Evolutionary conservation across 1,140 invertebrate genomes (phyloP), one percentile per base, ranked within the genome.

Genomic region (Macrotrachela quadricornifera): DNA sequence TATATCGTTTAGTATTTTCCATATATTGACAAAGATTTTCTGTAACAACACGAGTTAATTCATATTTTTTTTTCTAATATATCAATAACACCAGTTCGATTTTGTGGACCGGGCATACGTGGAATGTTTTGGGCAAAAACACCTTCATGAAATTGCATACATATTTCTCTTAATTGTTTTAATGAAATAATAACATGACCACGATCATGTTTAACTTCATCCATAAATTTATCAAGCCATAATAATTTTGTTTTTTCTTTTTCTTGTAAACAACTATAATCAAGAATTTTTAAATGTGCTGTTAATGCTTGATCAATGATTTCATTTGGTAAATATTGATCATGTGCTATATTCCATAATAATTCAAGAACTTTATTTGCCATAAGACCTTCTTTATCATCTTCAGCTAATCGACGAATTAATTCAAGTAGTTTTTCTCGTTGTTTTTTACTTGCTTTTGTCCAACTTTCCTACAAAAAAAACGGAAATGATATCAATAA

Each of bases 331-430:
- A 92, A 83, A 71, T 95, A 87, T 62, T 88, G 83, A 50, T 84
- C 86, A 70, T 94, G 87, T 16, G 88, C 87, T 62, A 96, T 75
- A 65, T 88, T 91, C 90, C 90, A 96, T 65, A 96, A 83, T 15
- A 96, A 73, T 50, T 85, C 85, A 56, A 96, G 73, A 59, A 83
- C 81, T 75, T 95, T 96, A 65, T 91, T 83, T 46, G 90, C 88
- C 88, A 96, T 95, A 14, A 94, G 84, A 54, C 90, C 90, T 70
- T 94, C 87, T 68, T 95, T 95, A 71, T 96, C 90, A 71, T 92
- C 90, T 71, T 96, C 90, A 15, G 90, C 88, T 52, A 96, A 70
- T 61, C 88, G 75, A 54, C 90, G 76, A 59, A 95, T 96, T 54
- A 96, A 74, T 72, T 96, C 90, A 52, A 96, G 71, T 47, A 95